These are phyloP conservation scores for Tragulus kanchil DNA, from an alignment of 2,113 vertebrate genomes.

Conservation along the genomic window DNA sequence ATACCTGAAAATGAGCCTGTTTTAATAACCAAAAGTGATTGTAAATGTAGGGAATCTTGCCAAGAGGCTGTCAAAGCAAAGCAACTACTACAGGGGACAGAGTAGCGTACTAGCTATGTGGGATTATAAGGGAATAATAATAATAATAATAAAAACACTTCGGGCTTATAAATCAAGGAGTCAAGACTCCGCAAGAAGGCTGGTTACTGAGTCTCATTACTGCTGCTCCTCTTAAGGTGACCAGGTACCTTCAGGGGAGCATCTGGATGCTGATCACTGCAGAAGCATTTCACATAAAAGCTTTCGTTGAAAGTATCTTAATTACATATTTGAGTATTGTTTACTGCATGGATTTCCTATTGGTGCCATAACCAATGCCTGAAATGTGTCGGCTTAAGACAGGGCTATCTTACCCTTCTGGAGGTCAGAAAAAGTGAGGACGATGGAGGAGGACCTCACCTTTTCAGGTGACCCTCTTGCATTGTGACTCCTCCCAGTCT, in stretches of 20 bases:
- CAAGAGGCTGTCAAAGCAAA: constrained; percentile 1
- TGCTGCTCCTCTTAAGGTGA: not conserved
- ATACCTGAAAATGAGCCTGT: not conserved
- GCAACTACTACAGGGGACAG: not conserved
- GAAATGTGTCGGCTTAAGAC: not conserved
- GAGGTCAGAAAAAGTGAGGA: not conserved
- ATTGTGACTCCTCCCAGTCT: not conserved
- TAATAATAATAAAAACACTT: not conserved
- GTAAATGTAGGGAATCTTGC: not conserved
- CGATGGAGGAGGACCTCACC: not conserved
- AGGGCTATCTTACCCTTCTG: not conserved
- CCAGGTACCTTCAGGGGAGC: not conserved
- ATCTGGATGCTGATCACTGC: not conserved
- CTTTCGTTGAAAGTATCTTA: not conserved
- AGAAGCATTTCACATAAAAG: not conserved
- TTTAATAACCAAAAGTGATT: not conserved
- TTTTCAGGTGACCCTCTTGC: not conserved
- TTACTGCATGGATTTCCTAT: not conserved
- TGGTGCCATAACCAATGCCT: not conserved
- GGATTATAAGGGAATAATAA: not conserved
- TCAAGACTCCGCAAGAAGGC: not conserved
- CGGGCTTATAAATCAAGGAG: not conserved
- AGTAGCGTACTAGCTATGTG: not conserved
- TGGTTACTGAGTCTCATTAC: not conserved
- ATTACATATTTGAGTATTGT: not conserved